Percentiles rank a stretch among this genome's conserved stretches.
Evolutionary conservation across 2,888 invertebrate genomes (phyloP).

Genomic region (Agrypnus murinus): DNA sequence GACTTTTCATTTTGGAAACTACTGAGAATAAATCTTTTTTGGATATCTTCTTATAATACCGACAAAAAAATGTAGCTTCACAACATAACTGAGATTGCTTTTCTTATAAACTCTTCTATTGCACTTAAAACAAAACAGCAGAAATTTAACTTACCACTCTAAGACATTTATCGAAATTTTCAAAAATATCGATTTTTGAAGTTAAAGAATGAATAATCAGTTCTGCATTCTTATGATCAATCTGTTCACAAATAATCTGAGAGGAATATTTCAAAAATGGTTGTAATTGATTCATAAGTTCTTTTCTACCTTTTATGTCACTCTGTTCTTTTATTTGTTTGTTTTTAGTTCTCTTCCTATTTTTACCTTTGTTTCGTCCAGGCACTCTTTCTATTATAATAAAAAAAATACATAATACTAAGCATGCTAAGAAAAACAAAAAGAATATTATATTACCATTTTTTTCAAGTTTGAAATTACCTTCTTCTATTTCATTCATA

Average conservation of each 20-base stretch:
- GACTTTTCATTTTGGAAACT: too few relatives aligned
- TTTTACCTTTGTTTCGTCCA: slow-evolving; percentile 80
- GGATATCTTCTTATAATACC: too few relatives aligned
- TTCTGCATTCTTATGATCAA: slow-evolving; percentile 89
- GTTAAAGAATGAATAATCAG: slow-evolving; percentile 90
- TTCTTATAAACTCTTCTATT: too few relatives aligned
- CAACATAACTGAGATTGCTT: too few relatives aligned
- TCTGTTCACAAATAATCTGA: slow-evolving; percentile 67
- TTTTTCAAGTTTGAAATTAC: too few relatives aligned
- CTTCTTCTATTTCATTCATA: slow-evolving; percentile 55
- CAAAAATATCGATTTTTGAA: slow-evolving; percentile 93
- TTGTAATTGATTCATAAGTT: background rate
- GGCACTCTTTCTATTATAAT: too few relatives aligned
- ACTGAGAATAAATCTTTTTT: too few relatives aligned
- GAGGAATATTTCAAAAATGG: background rate
- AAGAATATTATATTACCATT: too few relatives aligned
- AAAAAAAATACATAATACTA: too few relatives aligned
- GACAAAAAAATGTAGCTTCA: too few relatives aligned
- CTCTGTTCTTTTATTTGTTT: slow-evolving; percentile 61
- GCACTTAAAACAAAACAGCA: too few relatives aligned
- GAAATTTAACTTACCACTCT: slow-evolving; percentile 76
- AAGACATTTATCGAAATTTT: slow-evolving; percentile 92
- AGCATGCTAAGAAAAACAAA: too few relatives aligned
- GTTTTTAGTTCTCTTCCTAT: slow-evolving; percentile 76
- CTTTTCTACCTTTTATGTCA: background rate